A percentile compares a stretch with the other conserved stretches of the same genome.
Evolutionary conservation across 2,113 vertebrate species (phyloP).

Genomic region (Arizona elegans): DNA sequence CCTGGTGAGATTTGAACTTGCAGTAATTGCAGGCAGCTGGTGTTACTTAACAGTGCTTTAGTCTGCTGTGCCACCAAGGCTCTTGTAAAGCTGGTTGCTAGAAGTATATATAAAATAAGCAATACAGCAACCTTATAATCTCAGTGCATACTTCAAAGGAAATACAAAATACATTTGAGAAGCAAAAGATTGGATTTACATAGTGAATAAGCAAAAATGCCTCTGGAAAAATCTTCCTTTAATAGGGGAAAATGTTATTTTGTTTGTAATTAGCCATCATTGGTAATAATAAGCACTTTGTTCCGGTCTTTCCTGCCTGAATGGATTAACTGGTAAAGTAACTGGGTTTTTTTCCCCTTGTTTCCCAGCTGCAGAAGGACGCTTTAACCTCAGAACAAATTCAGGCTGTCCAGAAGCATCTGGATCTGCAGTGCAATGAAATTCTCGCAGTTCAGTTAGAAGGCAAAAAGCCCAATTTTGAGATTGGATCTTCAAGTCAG

Average conservation of each 20-base stretch:
- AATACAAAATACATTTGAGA: background rate
- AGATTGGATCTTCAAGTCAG: slow-evolving; percentile 89
- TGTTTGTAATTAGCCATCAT: background rate
- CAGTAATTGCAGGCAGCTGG: too few species aligned
- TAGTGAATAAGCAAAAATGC: background rate
- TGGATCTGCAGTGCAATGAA: slow-evolving; percentile 71
- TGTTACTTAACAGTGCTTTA: too few species aligned
- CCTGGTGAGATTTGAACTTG: too few species aligned
- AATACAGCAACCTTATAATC: background rate
- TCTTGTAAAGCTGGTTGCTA: background rate
- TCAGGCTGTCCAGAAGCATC: slow-evolving; percentile 49
- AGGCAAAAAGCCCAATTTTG: slow-evolving; percentile 86
- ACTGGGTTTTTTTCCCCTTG: slow-evolving; percentile 5
- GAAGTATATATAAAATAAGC: background rate
- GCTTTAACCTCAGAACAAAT: slow-evolving; percentile 66
- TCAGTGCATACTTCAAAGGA: background rate
- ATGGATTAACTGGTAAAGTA: background rate
- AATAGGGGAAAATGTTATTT: background rate
- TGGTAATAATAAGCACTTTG: background rate
- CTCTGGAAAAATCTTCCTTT: background rate
- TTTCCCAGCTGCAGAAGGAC: slow-evolving; percentile 71
- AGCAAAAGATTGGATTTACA: background rate
- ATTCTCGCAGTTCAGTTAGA: slow-evolving; percentile 72
- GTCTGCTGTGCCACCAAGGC: too few species aligned
- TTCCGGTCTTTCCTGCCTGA: background rate